Base-by-base conservation (phyloP, 2,797 vertebrate species). In the Yasuhikotakia modesta region DNA sequence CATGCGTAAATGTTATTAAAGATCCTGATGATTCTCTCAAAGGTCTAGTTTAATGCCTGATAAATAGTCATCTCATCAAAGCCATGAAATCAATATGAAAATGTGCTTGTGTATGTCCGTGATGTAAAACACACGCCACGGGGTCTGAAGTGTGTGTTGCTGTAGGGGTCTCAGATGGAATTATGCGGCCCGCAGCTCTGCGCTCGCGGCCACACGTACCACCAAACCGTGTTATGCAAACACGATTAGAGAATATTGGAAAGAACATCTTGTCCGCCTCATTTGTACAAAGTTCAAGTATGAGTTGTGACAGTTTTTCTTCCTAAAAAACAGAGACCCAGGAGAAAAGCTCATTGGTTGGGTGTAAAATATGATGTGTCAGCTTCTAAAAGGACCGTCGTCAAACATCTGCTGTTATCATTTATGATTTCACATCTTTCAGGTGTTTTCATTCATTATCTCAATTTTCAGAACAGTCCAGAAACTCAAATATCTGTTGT, bases 21-120 rank as follows among this genome's bases (percentile, higher is more conserved):
- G 86, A 88, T 85, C 32, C 76, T 80, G 81, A 88, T 80, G 87
- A 83, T 83, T 84, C 79, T 86, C 82, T 83, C 86, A 88, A 24
- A 84, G 81, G 85, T 22, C 85, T 67, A 35, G 82, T 90, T 91
- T 87, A 86, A 84, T 89, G 61, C 61, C 85, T 90, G 88, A 91
- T 81, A 87, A 87, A 90, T 88, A 68, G 82, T 85, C 80, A 78
- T 85, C 86, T 84, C 85, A 85, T 82, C 65, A 69, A 84, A 85
- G 70, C 60, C 0, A 77, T 78, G 65, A 57, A 83, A 87, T 85
- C 81, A 82, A 86, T 86, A 75, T 72, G 68, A 85, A 84, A 84
- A 81, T 75, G 70, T 43, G 81, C 75, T 5, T 50, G 17, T 50
- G 46, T 50, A 17, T 48, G 46, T 22, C 27, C 13, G n/a, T 30